phyloP scores from a whole-genome alignment of 2,797 vertebrate genomes.

The Amblyraja radiata region DNA sequence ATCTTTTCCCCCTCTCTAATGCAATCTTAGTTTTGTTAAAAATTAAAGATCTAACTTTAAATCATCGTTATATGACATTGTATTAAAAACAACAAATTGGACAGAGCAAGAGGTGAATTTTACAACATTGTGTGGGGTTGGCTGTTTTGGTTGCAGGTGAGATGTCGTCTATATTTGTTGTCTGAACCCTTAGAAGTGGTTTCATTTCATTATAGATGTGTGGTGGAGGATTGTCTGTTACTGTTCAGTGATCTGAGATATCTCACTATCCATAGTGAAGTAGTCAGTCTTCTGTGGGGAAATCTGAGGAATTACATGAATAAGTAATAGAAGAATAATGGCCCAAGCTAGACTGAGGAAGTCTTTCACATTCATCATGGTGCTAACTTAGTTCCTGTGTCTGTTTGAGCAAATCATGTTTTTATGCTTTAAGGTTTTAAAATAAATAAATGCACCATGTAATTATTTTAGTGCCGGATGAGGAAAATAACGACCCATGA shows the following conservation, averaged over 20 bases:
- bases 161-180: background rate
- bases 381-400: background rate
- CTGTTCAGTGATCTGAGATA: background rate
- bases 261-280: background rate
- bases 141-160: background rate
- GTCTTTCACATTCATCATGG: background rate
- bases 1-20: too few relatives aligned
- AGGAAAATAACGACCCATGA: background rate
- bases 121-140: background rate
- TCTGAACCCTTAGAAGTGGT: background rate
- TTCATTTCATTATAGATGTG: background rate
- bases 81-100: background rate
- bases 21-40: background rate
- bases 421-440: background rate
- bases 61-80: background rate
- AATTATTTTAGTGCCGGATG: background rate
- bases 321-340: background rate
- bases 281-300: background rate
- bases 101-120: background rate
- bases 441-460: background rate
- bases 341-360: background rate
- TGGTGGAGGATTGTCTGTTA: background rate
- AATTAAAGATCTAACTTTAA: background rate
- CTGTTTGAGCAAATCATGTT: background rate
- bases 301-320: background rate